Evolutionary conservation across 64 coral and sea anemone genomes (phyloP), one percentile per base, ranked within the genome.

Genomic region (Actinia tenebrosa): DNA sequence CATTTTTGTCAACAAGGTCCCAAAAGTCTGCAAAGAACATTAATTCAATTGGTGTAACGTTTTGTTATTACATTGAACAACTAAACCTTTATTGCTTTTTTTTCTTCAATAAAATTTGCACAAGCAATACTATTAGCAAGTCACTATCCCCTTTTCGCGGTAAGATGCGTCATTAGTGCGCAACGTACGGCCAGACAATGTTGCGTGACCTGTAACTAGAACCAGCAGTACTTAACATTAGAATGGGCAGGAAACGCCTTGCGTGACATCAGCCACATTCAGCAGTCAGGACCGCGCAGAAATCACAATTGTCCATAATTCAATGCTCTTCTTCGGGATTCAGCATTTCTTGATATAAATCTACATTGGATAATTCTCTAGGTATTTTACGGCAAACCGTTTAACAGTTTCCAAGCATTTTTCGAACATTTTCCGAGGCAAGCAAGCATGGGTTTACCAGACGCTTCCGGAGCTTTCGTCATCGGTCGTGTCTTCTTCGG

Each of bases 401-500:
- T 30, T 75, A 30, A 75, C 27, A 0, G 4, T 30, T 13, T 26
- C 25, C 23, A 8, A 30, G 11, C 25, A 42, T 27, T 75, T 14
- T 30, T 15, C 25, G 69, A 30, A 11, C 25, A 42, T 27, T 75
- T 14, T 30, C 25, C 25, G 69, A 75, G 25, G 69, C 69, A 75
- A 75, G 69, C 25, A 37, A 37, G 1, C 30, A 26, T n/a, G 19
- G 22, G 66, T 26, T 75, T 75, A 75, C 69, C 69, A 75, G 69
- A n/a, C 23, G 25, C 69, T 75, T 75, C 20, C 69, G 11, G 69
- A 75, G 26, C 69, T 75, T 42, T 75, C 69, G 26, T 75, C 80
- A 52, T 83, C 80, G 44, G 45, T 25, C 7, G 45, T 58, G 54
- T 83, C 80, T 83, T 83, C 80, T 52, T 83, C 80, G 17, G 80